phyloP scores from a whole-genome alignment of 2,113 vertebrate species.

The Uria aalge region DNA sequence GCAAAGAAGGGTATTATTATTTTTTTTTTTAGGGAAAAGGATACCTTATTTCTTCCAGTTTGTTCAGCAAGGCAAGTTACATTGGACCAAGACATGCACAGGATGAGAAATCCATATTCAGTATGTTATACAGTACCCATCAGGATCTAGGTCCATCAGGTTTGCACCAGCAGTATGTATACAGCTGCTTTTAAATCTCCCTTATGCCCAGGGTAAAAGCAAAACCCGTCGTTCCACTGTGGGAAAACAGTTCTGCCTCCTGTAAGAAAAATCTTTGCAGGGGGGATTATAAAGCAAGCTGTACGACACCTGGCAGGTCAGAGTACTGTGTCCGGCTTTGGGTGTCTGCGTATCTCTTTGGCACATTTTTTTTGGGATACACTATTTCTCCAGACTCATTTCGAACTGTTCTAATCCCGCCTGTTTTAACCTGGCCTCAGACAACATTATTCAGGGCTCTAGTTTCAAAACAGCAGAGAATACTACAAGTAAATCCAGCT shows the following conservation, averaged over 20 bases:
- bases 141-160: background rate
- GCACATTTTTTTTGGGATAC: background rate
- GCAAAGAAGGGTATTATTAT: background rate
- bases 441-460: background rate
- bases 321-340: background rate
- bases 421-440: background rate
- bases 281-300: background rate
- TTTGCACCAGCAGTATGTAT: background rate
- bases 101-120: background rate
- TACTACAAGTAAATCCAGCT: background rate
- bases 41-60: background rate
- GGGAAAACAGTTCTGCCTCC: background rate
- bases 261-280: no score
- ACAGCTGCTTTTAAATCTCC: background rate
- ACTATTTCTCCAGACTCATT: background rate
- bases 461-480: background rate
- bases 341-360: no score
- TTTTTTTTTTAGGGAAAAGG: background rate
- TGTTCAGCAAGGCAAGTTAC: background rate
- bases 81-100: background rate
- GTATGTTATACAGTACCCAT: background rate
- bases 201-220: background rate
- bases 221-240: background rate
- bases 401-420: background rate
- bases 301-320: background rate